Conservation (phyloP, 2,113 vertebrate species). For the Eubucco bourcierii region DNA sequence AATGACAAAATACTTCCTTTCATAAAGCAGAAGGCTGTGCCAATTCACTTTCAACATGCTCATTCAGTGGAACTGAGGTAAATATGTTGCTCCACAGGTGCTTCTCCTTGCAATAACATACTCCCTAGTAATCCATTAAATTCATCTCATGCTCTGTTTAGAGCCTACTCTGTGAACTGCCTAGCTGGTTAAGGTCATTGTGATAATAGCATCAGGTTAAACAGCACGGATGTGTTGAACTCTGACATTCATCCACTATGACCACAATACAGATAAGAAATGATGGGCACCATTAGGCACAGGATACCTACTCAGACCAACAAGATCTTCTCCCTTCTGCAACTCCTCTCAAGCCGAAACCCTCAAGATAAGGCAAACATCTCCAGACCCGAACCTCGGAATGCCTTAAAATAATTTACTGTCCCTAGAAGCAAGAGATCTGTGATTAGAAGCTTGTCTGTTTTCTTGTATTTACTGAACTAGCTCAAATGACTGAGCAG, state of each 20-base stretch:
- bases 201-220: slow-evolving; percentile 44
- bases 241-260: slow-evolving; percentile 1
- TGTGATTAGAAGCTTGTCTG: not conserved
- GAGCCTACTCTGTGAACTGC: slow-evolving; percentile 45
- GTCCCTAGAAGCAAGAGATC: not conserved
- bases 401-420: not conserved
- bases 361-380: not conserved
- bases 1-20: slow-evolving; percentile 58
- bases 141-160: slow-evolving; percentile 52
- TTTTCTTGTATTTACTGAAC: not conserved
- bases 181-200: slow-evolving; percentile 35
- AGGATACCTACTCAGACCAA: not conserved
- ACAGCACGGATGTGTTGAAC: slow-evolving; percentile 37
- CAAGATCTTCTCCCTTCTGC: not conserved
- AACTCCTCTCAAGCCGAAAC: not conserved
- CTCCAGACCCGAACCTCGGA: not conserved
- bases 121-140: slow-evolving; percentile 60
- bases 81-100: slow-evolving; percentile 69
- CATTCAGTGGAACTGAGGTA: slow-evolving; percentile 49
- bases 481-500: not conserved
- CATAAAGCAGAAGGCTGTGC: slow-evolving; percentile 47
- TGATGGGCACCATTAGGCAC: not conserved
- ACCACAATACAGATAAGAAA: not conserved
- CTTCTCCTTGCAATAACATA: slow-evolving; percentile 47
- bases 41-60: slow-evolving; percentile 41